A percentile compares a stretch with the other conserved stretches of the same genome.
These are phyloP conservation scores for Terrapene triunguis DNA, from an alignment of 2,113 vertebrate species.

Conservation along the genomic window DNA sequence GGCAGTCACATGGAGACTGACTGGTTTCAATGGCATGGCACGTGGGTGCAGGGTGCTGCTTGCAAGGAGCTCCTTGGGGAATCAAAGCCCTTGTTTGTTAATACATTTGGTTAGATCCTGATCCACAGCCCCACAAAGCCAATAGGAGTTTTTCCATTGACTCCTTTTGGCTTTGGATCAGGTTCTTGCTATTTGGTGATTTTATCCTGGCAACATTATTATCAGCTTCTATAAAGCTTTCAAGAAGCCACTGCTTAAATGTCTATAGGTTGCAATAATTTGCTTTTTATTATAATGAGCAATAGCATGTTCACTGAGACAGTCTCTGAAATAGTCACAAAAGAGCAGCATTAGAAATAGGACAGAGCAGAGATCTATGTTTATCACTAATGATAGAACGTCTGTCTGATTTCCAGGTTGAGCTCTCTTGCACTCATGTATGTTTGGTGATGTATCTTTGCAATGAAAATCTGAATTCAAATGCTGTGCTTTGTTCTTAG, in stretches of 20 bases:
- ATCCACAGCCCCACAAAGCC: not conserved
- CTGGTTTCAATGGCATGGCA: not conserved
- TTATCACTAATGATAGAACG: not conserved
- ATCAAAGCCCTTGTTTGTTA: not conserved
- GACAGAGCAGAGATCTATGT: too few relatives aligned
- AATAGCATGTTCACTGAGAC: not conserved
- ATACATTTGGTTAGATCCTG: fast-evolving
- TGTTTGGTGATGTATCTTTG: not conserved
- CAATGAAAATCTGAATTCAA: slow-evolving; percentile 13
- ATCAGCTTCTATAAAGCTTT: not conserved
- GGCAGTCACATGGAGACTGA: not conserved
- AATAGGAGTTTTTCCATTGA: not conserved
- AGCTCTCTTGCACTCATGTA: not conserved
- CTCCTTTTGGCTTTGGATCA: not conserved
- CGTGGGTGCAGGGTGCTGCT: not conserved
- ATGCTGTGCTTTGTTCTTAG: not conserved
- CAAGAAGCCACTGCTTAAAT: not conserved
- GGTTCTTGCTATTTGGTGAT: not conserved
- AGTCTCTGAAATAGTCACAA: not conserved
- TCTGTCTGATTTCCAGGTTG: not conserved
- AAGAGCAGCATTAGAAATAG: not conserved
- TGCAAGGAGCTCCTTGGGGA: not conserved
- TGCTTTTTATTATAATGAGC: not conserved
- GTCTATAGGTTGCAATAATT: not conserved
- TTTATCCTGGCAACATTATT: not conserved